Percentiles rank a stretch among this genome's conserved stretches.
phyloP scores from a whole-genome alignment of 1,140 invertebrate genomes.

The Heliconius himera region DNA sequence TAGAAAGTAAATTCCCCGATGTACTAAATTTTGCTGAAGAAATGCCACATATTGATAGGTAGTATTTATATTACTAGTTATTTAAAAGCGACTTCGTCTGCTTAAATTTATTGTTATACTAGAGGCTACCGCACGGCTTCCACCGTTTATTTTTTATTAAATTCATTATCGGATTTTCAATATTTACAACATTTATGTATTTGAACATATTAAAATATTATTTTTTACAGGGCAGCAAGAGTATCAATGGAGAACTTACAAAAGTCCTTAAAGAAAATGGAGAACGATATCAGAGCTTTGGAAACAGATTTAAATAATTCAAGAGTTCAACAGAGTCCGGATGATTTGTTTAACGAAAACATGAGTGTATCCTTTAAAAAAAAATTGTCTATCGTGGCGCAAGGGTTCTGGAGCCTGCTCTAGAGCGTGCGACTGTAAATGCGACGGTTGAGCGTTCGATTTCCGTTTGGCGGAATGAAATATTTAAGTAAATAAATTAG shows the following conservation, averaged over 20 bases:
- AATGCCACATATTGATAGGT: slow-evolving; percentile 91
- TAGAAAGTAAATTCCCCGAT: slow-evolving; percentile 95
- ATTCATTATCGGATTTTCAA: too few relatives aligned
- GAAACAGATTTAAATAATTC: slow-evolving; percentile 94
- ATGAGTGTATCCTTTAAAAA: slow-evolving; percentile 86
- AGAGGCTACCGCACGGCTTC: too few relatives aligned
- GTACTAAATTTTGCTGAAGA: slow-evolving; percentile 92
- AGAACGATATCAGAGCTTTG: slow-evolving; percentile 90
- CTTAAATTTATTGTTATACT: too few relatives aligned
- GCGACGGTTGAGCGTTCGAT: too few relatives aligned
- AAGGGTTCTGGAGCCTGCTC: too few relatives aligned
- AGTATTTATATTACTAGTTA: slow-evolving; percentile 14
- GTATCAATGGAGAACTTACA: slow-evolving; percentile 94
- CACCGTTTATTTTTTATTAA: too few relatives aligned
- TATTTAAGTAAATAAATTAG: too few relatives aligned
- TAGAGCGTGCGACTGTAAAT: too few relatives aligned
- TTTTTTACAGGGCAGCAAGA: slow-evolving; percentile 84
- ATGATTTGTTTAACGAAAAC: slow-evolving; percentile 91
- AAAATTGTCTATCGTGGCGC: too few relatives aligned
- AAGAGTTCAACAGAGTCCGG: slow-evolving; percentile 87
- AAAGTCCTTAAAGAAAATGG: slow-evolving; percentile 93
- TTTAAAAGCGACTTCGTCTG: too few relatives aligned
- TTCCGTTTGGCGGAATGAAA: too few relatives aligned
- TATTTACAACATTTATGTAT: too few relatives aligned
- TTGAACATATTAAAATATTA: not conserved